Conservation (phyloP, 2,113 vertebrate species). For the Bombycilla garrulus region DNA sequence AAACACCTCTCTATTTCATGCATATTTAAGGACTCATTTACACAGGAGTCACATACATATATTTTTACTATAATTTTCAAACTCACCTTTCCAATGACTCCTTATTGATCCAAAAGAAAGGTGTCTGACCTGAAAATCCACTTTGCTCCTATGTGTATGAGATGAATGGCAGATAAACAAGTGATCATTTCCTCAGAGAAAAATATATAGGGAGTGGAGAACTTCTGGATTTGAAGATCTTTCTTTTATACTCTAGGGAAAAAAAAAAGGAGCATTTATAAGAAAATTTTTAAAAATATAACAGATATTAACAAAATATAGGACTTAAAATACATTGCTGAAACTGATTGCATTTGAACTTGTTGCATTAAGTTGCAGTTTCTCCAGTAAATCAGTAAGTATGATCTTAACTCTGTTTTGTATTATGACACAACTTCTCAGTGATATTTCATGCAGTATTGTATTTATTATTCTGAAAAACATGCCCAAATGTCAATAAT, state of each 20-base stretch:
- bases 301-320: background rate
- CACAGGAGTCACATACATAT: background rate
- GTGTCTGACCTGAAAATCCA: conserved; percentile 3
- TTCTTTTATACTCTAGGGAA: background rate
- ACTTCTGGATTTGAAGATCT: background rate
- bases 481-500: background rate
- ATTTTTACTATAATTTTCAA: background rate
- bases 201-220: background rate
- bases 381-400: background rate
- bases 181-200: background rate
- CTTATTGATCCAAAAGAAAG: conserved; percentile 10
- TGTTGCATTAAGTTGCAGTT: background rate
- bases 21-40: background rate
- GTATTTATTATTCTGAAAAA: background rate
- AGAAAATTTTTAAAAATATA: background rate
- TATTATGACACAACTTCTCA: background rate
- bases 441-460: background rate
- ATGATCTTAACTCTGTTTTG: background rate
- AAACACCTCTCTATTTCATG: background rate
- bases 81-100: background rate
- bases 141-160: background rate
- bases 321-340: background rate
- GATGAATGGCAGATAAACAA: conserved; percentile 19
- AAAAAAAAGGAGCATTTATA: background rate
- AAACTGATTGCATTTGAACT: background rate